phyloP scores from a whole-genome alignment of 1,140 invertebrate species.

The Trypoxylus dichotomus region DNA sequence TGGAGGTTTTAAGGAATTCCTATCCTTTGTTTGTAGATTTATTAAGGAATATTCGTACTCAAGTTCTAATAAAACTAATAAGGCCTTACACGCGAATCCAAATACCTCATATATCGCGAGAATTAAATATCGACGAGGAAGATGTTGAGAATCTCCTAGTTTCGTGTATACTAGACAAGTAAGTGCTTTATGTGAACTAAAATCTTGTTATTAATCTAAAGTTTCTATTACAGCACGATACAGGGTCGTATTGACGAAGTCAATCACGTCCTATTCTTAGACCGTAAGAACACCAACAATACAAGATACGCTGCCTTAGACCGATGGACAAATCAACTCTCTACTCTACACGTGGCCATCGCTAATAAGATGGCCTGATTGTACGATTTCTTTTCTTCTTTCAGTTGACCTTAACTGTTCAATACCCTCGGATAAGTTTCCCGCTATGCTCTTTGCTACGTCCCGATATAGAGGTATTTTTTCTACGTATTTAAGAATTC shows the following conservation, averaged over 20 bases:
- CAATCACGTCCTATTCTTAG: slow-evolving; percentile 91
- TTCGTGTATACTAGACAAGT: slow-evolving; percentile 98
- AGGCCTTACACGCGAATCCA: slow-evolving; percentile 98
- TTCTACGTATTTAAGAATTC: too few species aligned
- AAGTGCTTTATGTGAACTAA: slow-evolving; percentile 48
- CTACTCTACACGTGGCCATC: slow-evolving; percentile 85
- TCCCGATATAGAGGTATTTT: too few species aligned
- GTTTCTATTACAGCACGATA: slow-evolving; percentile 69
- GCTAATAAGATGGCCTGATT: slow-evolving; percentile 78
- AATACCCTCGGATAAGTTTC: too few species aligned
- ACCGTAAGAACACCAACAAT: slow-evolving; percentile 77
- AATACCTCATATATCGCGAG: slow-evolving; percentile 97
- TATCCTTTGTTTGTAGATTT: slow-evolving; percentile 69
- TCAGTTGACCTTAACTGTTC: neutral
- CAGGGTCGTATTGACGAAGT: slow-evolving; percentile 96
- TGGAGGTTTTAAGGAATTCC: neutral
- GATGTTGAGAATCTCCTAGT: slow-evolving; percentile 98
- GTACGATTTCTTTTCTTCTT: slow-evolving; percentile 50
- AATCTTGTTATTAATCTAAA: neutral
- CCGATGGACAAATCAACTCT: slow-evolving; percentile 93
- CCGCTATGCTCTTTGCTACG: too few species aligned
- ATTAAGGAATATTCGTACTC: slow-evolving; percentile 95
- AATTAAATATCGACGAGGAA: slow-evolving; percentile 92
- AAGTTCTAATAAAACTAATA: slow-evolving; percentile 96
- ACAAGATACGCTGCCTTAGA: slow-evolving; percentile 88